A percentile compares a stretch with the other conserved stretches of the same genome.
These are phyloP conservation scores for Tromatobia lineatoria DNA, from an alignment of 2,888 invertebrate genomes.

Conservation along the genomic window DNA sequence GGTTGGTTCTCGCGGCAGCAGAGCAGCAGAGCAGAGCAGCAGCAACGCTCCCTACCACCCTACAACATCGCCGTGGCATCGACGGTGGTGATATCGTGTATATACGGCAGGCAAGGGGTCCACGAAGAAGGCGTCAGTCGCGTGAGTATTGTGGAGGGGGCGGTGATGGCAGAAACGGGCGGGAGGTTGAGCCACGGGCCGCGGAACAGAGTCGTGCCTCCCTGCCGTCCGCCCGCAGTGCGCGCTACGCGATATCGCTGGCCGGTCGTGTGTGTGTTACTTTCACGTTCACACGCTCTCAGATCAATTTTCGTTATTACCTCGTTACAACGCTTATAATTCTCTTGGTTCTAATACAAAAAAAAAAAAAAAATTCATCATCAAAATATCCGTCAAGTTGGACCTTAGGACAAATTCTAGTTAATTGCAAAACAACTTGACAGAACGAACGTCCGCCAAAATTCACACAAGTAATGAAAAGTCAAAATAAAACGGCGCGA, in stretches of 20 bases:
- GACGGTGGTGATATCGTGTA: conserved; percentile 55
- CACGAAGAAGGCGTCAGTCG: conserved; percentile 52
- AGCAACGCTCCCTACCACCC: conserved; percentile 50
- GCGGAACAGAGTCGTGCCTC: conserved; percentile 79
- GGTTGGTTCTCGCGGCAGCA: not conserved
- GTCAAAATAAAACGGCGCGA: conserved; percentile 16
- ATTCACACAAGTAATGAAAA: not conserved
- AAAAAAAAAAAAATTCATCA: not conserved
- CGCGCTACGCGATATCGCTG: conserved; percentile 84
- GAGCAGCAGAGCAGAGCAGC: conserved; percentile 14
- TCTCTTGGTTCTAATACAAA: not conserved
- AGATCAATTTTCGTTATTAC: conserved; percentile 51
- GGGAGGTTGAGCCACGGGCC: conserved; percentile 71
- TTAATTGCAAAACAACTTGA: not conserved
- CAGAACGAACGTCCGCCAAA: not conserved
- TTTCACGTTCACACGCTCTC: conserved; percentile 75
- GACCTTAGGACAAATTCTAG: conserved; percentile 9
- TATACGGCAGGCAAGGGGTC: conserved; percentile 27
- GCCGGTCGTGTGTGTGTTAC: conserved; percentile 82
- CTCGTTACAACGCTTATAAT: conserved; percentile 30
- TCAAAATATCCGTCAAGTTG: not conserved
- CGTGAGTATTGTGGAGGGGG: conserved; percentile 61
- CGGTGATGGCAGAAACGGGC: conserved; percentile 53
- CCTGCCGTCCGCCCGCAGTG: conserved; percentile 82
- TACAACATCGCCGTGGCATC: conserved; percentile 28